Conservation (phyloP, 2,113 vertebrate genomes). For the Tenebrosternarchus preto region DNA sequence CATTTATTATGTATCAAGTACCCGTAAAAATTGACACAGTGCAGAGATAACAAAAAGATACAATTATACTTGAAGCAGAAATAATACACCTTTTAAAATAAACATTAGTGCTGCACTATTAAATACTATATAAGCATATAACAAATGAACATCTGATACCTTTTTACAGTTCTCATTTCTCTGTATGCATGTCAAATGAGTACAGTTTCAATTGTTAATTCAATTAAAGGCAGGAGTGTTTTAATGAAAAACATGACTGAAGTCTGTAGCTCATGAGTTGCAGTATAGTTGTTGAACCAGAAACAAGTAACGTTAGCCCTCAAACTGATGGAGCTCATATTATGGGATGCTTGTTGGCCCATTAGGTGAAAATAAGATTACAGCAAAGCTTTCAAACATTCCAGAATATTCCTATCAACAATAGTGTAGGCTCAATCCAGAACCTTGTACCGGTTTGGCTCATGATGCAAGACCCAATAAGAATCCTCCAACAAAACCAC, state of each 20-base stretch:
- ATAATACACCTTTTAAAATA: too few species aligned
- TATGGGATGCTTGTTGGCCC: background rate
- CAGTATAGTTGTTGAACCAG: too few species aligned
- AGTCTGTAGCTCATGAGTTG: background rate
- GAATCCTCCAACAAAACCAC: constrained; percentile 94
- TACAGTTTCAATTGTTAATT: background rate
- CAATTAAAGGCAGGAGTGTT: background rate
- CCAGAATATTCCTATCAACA: background rate
- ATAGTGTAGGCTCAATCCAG: background rate
- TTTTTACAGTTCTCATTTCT: background rate
- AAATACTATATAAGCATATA: background rate
- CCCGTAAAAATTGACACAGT: background rate
- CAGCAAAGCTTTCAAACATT: background rate
- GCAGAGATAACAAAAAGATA: background rate
- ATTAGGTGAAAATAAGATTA: background rate
- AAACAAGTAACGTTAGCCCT: background rate
- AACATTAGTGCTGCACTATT: background rate
- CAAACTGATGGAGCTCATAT: background rate
- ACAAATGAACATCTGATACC: background rate
- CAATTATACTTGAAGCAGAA: background rate
- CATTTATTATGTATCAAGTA: background rate
- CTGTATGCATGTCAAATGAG: background rate
- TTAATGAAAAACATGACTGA: background rate
- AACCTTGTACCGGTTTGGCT: background rate
- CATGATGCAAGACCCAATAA: constrained; percentile 92